These are phyloP conservation scores for Dolichotis patagonum DNA, from an alignment of 2,113 vertebrate genomes.

Conservation along the genomic window DNA sequence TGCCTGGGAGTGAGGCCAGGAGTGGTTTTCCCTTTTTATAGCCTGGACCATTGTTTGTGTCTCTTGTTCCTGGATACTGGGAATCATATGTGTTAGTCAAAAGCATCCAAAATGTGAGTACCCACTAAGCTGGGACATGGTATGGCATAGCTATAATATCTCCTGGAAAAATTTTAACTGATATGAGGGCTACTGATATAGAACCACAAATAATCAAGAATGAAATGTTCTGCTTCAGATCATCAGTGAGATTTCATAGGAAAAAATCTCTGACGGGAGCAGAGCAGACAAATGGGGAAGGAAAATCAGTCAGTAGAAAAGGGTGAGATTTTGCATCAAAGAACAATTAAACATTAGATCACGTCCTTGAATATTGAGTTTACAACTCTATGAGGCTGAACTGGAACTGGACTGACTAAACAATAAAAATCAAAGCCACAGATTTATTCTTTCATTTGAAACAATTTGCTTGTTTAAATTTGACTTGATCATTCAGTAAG, in stretches of 20 bases:
- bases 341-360: slow-evolving; percentile 20
- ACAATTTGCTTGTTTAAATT: not conserved
- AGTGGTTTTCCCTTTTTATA: not conserved
- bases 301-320: not conserved
- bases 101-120: not conserved
- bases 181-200: not conserved
- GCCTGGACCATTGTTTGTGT: not conserved
- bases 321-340: not conserved
- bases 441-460: slow-evolving; percentile 53
- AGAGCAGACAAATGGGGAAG: not conserved
- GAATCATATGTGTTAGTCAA: not conserved
- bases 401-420: not conserved
- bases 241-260: not conserved
- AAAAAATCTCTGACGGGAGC: not conserved
- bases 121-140: not conserved
- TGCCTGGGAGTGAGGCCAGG: not conserved
- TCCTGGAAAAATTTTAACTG: slow-evolving; percentile 14
- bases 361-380: not conserved
- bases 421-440: not conserved
- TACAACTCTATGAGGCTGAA: not conserved
- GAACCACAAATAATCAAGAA: not conserved
- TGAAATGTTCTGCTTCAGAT: not conserved
- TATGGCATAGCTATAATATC: not conserved
- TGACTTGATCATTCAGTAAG: not conserved
- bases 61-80: not conserved